Conservation (phyloP, 2,797 vertebrate genomes). For the Rhyacichthys aspro region DNA sequence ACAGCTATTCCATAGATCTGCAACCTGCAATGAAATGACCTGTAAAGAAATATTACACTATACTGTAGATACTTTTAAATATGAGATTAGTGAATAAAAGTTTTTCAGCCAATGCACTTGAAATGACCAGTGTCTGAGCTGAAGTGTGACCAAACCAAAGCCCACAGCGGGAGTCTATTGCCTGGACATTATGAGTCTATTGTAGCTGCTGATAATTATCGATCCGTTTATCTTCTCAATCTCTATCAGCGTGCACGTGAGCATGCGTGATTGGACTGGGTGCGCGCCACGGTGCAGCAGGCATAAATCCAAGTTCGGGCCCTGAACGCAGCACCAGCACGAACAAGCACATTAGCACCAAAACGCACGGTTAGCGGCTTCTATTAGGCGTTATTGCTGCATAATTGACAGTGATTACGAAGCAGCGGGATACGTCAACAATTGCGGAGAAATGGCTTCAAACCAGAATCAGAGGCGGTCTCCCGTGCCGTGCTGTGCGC, state of each 20-base stretch:
- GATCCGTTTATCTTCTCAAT: conserved; percentile 1
- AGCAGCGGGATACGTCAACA: conserved; percentile 24
- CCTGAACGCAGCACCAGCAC: conserved; percentile 27
- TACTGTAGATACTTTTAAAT: not conserved
- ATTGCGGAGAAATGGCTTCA: conserved; percentile 10
- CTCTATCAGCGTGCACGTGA: conserved; percentile 23
- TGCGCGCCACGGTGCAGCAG: conserved; percentile 51
- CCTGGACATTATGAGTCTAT: not conserved
- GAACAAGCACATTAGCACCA: not conserved
- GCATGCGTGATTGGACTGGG: conserved; percentile 39
- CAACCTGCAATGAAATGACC: not conserved
- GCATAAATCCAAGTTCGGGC: conserved; percentile 57
- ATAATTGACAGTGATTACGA: not conserved
- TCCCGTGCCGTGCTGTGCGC: conserved; percentile 2
- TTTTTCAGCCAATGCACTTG: conserved; percentile 8
- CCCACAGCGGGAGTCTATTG: not conserved
- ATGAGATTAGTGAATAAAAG: not conserved
- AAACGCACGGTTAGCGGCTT: not conserved
- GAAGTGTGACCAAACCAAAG: not conserved
- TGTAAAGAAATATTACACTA: not conserved
- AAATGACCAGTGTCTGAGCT: not conserved
- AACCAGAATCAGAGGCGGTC: not conserved
- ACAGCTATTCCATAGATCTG: not conserved
- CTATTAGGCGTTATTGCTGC: not conserved
- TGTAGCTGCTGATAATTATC: conserved; percentile 23